Base-by-base conservation (phyloP, 2,888 invertebrate species). In the Physocephala rufipes region DNA sequence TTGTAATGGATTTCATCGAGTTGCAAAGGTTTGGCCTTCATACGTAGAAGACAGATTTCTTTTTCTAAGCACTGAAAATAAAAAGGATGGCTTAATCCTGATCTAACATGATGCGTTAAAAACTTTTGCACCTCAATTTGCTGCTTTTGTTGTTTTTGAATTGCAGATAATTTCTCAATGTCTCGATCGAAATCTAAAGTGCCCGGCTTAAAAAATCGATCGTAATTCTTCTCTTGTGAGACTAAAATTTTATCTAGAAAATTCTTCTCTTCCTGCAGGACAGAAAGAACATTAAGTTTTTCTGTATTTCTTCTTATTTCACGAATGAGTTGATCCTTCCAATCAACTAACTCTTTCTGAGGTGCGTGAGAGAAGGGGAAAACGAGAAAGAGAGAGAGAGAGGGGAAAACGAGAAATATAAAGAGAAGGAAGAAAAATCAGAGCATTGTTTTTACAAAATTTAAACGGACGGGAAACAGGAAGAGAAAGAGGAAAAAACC, bases 211-310 rank as follows among this genome's bases (percentile, higher is more conserved):
- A 76, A 74, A 78, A 79, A 82, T 58, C 82, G 82, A 47, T 71
- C 76, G 59, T 76, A 82, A 74, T 81, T 80, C n/a, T 78, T 79
- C 13, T 80, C 78, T 78, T 89, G 88, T 28, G 79, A 75, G 19
- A 82, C 81, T 16, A 89, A 76, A 5, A 87, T 71, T 59, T 85
- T 85, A 2, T 80, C 78, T n/a, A 90, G 78, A 67, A 87, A 86
- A 2, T 85, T 82, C 75, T 87, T 87, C 76, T 90, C 90, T 65
- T 87, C 88, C 59, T 87, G 88, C 36, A 91, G 81, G n/a, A 89
- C 82, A 1, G 88, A 86, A 7, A 90, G 74, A 19, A 90, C 83
- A 77, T 89, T 89, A 45, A 89, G 76, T 74, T 89, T 88, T 71
- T 88, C 87, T 0, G 90, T 89, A 74, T 90, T 89, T 45, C 87